phyloP scores from a whole-genome alignment of 2,113 vertebrate species.

The Elephantulus edwardii region DNA sequence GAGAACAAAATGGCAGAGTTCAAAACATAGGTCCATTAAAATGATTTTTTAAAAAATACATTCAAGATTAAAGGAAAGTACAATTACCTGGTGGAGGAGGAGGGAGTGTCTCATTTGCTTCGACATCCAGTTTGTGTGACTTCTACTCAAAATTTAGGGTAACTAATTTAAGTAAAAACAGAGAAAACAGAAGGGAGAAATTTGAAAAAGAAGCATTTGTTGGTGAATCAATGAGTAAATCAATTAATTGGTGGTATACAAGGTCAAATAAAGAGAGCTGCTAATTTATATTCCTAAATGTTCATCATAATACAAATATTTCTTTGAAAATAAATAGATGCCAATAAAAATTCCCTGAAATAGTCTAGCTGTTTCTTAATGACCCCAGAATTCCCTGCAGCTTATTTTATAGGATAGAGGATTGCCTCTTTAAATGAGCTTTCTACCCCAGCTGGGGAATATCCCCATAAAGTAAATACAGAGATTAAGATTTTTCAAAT shows the following conservation, averaged over 20 bases:
- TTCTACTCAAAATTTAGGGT: no score
- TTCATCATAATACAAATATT: background rate
- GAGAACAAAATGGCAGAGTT: no score
- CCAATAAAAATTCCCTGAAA: background rate
- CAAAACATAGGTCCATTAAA: no score
- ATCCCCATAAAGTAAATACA: background rate
- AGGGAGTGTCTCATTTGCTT: background rate
- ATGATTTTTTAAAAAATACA: no score
- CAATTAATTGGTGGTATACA: background rate
- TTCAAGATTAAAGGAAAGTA: background rate
- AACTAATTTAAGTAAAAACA: background rate
- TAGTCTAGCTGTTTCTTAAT: background rate
- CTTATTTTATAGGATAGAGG: background rate
- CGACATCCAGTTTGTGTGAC: background rate
- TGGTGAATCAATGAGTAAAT: background rate
- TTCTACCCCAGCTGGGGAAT: background rate
- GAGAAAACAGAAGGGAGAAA: background rate
- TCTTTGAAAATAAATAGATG: constrained; percentile 29
- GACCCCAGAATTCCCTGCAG: background rate
- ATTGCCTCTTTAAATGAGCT: background rate
- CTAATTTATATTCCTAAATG: background rate
- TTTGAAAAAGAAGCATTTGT: background rate
- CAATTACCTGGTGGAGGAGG: background rate
- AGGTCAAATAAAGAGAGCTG: background rate
- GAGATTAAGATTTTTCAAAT: background rate